Percentiles rank a stretch among this genome's conserved stretches.
Conservation (phyloP, 2,113 vertebrate species). For the Aspiorhynchus laticeps region DNA sequence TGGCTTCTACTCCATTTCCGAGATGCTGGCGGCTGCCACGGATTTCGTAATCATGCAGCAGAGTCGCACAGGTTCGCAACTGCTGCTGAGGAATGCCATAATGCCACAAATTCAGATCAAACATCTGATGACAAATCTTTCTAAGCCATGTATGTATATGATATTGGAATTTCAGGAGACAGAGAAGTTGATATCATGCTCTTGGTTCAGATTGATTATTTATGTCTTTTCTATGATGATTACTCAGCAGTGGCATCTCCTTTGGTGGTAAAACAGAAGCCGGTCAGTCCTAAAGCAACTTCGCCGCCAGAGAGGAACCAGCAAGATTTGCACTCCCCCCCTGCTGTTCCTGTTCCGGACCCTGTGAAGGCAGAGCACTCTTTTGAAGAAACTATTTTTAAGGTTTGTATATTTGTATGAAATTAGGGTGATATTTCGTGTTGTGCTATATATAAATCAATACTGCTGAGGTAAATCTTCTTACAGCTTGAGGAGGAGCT, state of each 20-base stretch:
- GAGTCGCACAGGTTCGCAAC: slow-evolving; percentile 79
- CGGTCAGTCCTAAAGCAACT: background rate
- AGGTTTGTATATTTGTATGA: slow-evolving; percentile 63
- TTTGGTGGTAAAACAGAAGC: background rate
- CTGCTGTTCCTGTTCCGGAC: background rate
- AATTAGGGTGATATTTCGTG: background rate
- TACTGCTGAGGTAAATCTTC: background rate
- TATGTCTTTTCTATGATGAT: background rate
- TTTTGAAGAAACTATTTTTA: slow-evolving; percentile 62
- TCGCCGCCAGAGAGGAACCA: background rate
- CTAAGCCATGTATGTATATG: background rate
- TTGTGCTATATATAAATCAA: background rate
- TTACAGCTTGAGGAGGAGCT: slow-evolving; percentile 81
- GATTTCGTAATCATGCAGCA: slow-evolving; percentile 80
- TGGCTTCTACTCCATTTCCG: slow-evolving; percentile 84
- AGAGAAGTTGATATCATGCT: background rate
- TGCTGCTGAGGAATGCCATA: slow-evolving; percentile 72
- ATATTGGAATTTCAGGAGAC: background rate
- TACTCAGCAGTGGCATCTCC: background rate
- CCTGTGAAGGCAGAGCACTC: slow-evolving; percentile 22
- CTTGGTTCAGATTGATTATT: background rate
- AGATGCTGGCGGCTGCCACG: slow-evolving; percentile 77
- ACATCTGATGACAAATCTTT: background rate
- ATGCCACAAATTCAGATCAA: background rate
- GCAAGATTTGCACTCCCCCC: background rate